Evolutionary conservation across 2,888 invertebrate genomes (phyloP).

Genomic region (Mimas tiliae): DNA sequence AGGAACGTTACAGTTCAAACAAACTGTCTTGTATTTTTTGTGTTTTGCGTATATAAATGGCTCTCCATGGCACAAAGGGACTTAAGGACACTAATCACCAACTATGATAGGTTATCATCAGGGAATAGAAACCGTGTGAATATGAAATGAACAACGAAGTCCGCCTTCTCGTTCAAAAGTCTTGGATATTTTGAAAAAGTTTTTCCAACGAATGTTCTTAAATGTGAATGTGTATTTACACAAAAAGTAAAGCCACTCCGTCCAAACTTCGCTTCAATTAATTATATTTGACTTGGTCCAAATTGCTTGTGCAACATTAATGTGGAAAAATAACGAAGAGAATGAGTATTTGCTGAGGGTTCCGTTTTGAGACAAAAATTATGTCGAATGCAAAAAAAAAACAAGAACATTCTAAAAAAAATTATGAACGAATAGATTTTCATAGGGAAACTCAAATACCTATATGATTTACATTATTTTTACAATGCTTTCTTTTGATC

Average conservation of each 20-base stretch:
- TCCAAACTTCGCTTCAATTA: constrained; percentile 6
- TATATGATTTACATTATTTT: too few species aligned
- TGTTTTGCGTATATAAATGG: too few species aligned
- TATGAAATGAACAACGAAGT: background rate
- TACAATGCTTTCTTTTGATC: too few species aligned
- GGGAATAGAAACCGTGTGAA: background rate
- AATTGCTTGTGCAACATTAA: constrained; percentile 16
- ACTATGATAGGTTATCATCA: background rate
- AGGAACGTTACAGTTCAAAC: background rate
- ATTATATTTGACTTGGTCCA: constrained; percentile 12
- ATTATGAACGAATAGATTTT: too few species aligned
- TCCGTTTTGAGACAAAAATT: background rate
- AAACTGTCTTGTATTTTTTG: too few species aligned
- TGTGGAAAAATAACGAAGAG: background rate
- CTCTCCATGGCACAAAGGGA: too few species aligned
- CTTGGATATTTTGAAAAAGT: background rate
- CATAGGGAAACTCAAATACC: too few species aligned
- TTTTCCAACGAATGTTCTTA: background rate
- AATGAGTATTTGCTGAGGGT: background rate
- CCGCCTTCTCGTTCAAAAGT: background rate
- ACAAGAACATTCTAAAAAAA: too few species aligned
- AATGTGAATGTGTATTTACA: background rate
- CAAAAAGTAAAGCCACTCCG: background rate
- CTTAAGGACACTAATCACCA: background rate
- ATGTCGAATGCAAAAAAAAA: too few species aligned